Base-by-base conservation (phyloP, 2,888 invertebrate genomes). In the Epinotia bilunana region DNA sequence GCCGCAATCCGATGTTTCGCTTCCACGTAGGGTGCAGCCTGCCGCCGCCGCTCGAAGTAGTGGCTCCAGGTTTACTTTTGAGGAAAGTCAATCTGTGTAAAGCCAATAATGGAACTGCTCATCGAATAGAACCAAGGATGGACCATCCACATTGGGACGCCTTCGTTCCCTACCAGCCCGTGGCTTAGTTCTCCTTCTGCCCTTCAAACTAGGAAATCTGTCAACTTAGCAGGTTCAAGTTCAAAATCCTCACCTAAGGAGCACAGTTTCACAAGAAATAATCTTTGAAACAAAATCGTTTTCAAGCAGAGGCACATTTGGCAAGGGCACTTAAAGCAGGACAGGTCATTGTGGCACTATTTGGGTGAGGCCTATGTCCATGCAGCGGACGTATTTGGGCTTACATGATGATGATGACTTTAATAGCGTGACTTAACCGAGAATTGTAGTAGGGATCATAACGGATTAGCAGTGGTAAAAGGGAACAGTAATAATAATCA, bases 101-200 rank as follows among this genome's bases (percentile, higher is more conserved):
- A 16, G 13, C 20, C 46, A 16, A 43, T 67, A 55, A 67, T 39
- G 13, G 6, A 53, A 39, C 55, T 57, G 7, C 13, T 39, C 3
- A 67, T 67, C 43, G 57, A 20, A 43, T 75, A 78, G 73, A 67
- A 61, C 49, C 67, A 9, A 23, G 69, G 60, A 67, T 73, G 73
- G 73, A 65, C 13, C 67, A 73, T 60, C 65, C 65, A 12, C 58
- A 67, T 61, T 53, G 73, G 18, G 73, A 73, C 53, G 73, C 73
- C 6, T 67, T 61, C 60, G 60, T 67, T 18, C 73, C 73, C n/a
- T 73, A 73, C 20, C 73, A 73, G 60, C 73, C 73, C 11, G 60
- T 73, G 53, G 73, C 73, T 16, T 73, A 60, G 33, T 7, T 2
- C 16, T 4, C 4, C 20, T 49, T 16, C 60, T 12, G 12, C 33